Evolutionary conservation across 2,888 invertebrate genomes (phyloP).

Genomic region (Pammene fasciana): DNA sequence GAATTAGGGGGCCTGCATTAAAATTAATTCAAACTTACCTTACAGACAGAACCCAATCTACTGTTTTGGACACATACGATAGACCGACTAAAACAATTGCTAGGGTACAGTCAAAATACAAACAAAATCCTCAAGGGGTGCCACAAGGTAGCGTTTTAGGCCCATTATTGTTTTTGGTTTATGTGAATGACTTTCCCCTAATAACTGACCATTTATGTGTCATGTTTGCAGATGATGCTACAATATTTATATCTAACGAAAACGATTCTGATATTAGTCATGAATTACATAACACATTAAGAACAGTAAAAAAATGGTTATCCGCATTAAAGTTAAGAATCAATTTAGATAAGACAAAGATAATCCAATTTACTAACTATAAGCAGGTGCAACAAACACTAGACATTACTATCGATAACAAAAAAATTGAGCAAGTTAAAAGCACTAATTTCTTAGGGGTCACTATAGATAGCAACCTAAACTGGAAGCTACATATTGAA

Average conservation of each 20-base stretch:
- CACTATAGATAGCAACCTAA: not conserved
- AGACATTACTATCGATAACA: not conserved
- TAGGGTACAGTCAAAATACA: not conserved
- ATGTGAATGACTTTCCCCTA: slow-evolving; percentile 11
- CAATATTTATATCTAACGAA: slow-evolving; percentile 5
- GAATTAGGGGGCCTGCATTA: slow-evolving; percentile 1
- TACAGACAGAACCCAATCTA: slow-evolving; percentile 8
- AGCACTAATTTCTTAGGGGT: slow-evolving; percentile 2
- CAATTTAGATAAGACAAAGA: slow-evolving; percentile 16
- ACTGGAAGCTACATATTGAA: not conserved
- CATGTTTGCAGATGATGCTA: slow-evolving; percentile 22
- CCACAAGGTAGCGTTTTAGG: slow-evolving; percentile 1
- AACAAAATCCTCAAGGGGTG: not conserved
- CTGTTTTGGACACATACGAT: not conserved
- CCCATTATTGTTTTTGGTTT: too few relatives aligned
- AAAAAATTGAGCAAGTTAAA: slow-evolving; percentile 1
- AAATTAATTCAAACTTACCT: slow-evolving; percentile 17
- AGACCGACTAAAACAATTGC: not conserved
- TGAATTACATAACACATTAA: slow-evolving; percentile 11
- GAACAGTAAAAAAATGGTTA: slow-evolving; percentile 10
- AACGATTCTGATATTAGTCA: not conserved
- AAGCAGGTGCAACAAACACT: slow-evolving; percentile 2
- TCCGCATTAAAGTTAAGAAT: slow-evolving; percentile 5
- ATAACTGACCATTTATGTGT: slow-evolving; percentile 17
- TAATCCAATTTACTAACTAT: slow-evolving; percentile 10